These are phyloP conservation scores for Ochotona curzoniae DNA, from an alignment of 2,113 vertebrate genomes.

Conservation along the genomic window DNA sequence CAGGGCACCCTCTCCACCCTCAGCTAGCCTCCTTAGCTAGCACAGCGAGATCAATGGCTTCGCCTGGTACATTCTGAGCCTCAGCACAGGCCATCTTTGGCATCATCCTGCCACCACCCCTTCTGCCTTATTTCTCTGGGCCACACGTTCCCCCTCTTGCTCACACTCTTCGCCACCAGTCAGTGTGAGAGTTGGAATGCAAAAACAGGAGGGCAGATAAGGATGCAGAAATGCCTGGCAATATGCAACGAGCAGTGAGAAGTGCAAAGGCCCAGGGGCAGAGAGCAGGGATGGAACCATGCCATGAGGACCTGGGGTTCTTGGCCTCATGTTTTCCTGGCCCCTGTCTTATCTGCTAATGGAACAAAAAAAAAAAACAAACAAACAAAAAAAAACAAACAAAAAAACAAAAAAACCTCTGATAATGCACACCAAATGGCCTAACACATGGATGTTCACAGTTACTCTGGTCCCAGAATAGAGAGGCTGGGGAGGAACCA, in stretches of 20 bases:
- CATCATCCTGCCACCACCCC: neutral
- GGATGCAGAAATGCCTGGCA: neutral
- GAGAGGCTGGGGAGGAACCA: neutral
- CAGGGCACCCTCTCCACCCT: neutral
- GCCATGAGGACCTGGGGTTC: neutral
- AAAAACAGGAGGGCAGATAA: neutral
- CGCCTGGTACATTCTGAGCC: neutral
- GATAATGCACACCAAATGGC: neutral
- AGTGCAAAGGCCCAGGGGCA: neutral
- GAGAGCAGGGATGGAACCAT: neutral
- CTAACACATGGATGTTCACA: neutral
- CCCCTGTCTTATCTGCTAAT: neutral
- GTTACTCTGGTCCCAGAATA: neutral
- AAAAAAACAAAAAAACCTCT: slow-evolving; percentile 10
- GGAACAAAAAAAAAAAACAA: slow-evolving; percentile 38
- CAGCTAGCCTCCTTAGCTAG: neutral
- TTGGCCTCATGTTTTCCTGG: neutral
- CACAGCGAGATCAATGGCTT: neutral
- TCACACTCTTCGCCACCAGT: neutral
- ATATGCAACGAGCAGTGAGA: neutral
- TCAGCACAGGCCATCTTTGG: neutral
- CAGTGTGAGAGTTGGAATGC: neutral
- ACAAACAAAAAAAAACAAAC: slow-evolving; percentile 38
- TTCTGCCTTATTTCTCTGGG: neutral
- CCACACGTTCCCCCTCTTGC: neutral